Evolutionary conservation across 2,888 invertebrate genomes (phyloP).

Genomic region (Metallyticus violacea): DNA sequence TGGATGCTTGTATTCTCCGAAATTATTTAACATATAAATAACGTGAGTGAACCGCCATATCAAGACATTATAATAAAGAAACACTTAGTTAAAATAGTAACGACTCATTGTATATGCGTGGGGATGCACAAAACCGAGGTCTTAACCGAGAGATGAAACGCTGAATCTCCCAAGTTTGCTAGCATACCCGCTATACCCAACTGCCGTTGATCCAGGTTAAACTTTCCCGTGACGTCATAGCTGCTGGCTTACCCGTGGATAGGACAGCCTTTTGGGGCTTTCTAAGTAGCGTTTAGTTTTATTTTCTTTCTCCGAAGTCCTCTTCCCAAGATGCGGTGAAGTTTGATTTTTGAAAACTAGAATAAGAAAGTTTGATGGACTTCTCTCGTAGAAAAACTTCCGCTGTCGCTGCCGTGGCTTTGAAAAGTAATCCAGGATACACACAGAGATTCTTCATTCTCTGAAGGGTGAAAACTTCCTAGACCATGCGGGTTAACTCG

Average conservation of each 20-base stretch:
- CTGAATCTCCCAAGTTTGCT: neutral
- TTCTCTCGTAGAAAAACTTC: neutral
- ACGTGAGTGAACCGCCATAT: no score
- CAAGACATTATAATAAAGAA: no score
- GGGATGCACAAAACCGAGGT: no score
- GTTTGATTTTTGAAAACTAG: neutral
- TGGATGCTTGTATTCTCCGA: no score
- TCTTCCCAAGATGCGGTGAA: neutral
- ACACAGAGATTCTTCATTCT: neutral
- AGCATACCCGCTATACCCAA: neutral
- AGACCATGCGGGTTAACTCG: neutral
- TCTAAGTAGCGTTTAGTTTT: neutral
- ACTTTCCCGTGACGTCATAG: neutral
- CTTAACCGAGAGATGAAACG: no score
- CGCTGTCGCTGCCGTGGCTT: neutral
- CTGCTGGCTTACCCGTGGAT: neutral
- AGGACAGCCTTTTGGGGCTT: neutral
- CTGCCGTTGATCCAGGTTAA: neutral
- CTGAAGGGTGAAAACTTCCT: neutral
- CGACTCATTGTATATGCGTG: no score
- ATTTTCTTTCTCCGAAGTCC: neutral
- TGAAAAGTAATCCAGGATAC: neutral
- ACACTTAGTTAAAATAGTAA: no score
- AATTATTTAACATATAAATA: no score
- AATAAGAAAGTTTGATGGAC: neutral